Evolutionary conservation across 2,888 invertebrate genomes (phyloP).

Genomic region (Acronicta leporina): DNA sequence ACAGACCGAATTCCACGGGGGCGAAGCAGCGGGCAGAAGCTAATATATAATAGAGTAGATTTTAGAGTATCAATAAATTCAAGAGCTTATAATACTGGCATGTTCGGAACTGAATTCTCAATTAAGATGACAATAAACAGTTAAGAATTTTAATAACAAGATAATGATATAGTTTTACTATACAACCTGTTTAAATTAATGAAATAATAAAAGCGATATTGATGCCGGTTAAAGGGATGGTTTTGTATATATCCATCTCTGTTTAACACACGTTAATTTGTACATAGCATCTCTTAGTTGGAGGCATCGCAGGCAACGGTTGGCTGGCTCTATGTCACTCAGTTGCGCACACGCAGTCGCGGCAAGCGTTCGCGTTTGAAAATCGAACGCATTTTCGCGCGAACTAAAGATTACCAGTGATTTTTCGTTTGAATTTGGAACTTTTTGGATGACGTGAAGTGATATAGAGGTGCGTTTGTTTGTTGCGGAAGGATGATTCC

Average conservation of each 20-base stretch:
- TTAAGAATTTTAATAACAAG: conserved; percentile 65
- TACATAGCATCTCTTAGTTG: conserved; percentile 65
- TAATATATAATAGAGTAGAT: too few species aligned
- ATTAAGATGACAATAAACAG: conserved; percentile 34
- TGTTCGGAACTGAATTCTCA: conserved; percentile 9
- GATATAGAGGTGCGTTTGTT: conserved; percentile 48
- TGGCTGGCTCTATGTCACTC: conserved; percentile 73
- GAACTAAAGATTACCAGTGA: conserved; percentile 58
- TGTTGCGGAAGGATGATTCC: conserved; percentile 33
- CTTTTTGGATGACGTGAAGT: conserved; percentile 59
- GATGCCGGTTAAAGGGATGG: conserved; percentile 69
- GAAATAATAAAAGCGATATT: conserved; percentile 61
- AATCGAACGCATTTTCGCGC: conserved; percentile 73
- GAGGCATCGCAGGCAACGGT: conserved; percentile 66
- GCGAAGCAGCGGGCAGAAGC: too few species aligned
- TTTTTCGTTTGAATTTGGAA: conserved; percentile 55
- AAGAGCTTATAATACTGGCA: not conserved
- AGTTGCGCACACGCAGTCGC: conserved; percentile 84
- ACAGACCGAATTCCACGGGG: too few species aligned
- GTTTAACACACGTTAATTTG: conserved; percentile 45
- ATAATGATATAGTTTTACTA: conserved; percentile 68
- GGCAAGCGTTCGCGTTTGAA: conserved; percentile 74
- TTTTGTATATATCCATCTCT: conserved; percentile 58
- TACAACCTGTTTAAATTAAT: conserved; percentile 70
- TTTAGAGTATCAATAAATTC: conserved; percentile 4